phyloP scores from a whole-genome alignment of 1,140 invertebrate genomes.

The Dryas iulia region DNA sequence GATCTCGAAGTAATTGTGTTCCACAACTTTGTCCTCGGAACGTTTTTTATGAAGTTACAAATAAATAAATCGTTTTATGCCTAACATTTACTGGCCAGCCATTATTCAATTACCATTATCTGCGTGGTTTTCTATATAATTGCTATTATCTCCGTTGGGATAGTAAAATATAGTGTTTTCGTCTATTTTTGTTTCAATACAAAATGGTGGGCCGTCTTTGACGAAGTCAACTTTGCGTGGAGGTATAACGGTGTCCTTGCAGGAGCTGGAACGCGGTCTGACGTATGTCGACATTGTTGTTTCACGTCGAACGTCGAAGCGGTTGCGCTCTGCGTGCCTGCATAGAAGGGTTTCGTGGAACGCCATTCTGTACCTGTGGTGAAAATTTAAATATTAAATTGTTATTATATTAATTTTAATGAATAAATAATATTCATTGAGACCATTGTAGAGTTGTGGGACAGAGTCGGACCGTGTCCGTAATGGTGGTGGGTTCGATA shows the following conservation, averaged over 20 bases:
- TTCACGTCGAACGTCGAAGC: conserved; percentile 46
- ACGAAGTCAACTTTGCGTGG: conserved; percentile 56
- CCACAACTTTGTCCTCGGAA: not conserved
- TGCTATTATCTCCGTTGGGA: conserved; percentile 19
- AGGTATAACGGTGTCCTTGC: conserved; percentile 43
- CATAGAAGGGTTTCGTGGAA: conserved; percentile 58
- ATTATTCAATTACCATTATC: not conserved
- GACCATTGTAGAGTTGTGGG: too few relatives aligned
- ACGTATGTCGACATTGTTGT: conserved; percentile 42
- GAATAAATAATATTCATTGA: too few relatives aligned
- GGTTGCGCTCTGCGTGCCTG: conserved; percentile 32
- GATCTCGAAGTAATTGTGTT: not conserved
- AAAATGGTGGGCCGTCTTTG: conserved; percentile 56
- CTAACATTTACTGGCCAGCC: too few relatives aligned
- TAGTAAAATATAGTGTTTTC: conserved; percentile 39
- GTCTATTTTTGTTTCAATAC: conserved; percentile 45
- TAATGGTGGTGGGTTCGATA: too few relatives aligned
- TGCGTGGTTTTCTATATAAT: conserved; percentile 6
- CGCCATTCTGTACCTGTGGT: conserved; percentile 52
- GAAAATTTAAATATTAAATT: not conserved
- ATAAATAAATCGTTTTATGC: not conserved
- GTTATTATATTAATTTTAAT: too few relatives aligned
- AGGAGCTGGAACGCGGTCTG: conserved; percentile 37
- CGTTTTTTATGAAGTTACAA: not conserved
- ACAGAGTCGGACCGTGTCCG: too few relatives aligned